Evolutionary conservation across 1,140 invertebrate genomes (phyloP).

Genomic region (Ostrea denselamellosa): DNA sequence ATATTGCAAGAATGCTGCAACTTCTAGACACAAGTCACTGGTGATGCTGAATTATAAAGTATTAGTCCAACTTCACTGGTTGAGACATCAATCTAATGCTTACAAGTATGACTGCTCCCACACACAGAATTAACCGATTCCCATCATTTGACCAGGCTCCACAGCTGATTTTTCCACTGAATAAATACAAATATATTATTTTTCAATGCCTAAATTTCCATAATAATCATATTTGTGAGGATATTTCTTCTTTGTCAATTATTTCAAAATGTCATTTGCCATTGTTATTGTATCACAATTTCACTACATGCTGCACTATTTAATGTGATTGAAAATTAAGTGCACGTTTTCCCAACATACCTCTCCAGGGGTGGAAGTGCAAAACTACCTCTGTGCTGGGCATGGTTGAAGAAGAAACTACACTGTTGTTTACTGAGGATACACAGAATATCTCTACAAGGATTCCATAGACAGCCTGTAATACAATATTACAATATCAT

Average conservation of each 20-base stretch:
- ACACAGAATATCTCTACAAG: conserved; percentile 67
- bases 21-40: no score
- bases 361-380: conserved; percentile 69
- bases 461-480: conserved; percentile 72
- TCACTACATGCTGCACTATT: no score
- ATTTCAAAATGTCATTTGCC: no score
- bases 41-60: no score
- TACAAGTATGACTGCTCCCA: conserved; percentile 70
- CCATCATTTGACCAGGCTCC: conserved; percentile 74
- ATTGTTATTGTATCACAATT: no score
- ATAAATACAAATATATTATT: conserved; percentile 46
- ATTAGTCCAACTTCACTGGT: no score
- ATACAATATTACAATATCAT: background rate
- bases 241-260: no score
- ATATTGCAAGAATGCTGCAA: no score
- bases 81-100: background rate
- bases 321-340: background rate
- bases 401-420: conserved; percentile 68
- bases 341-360: conserved; percentile 46
- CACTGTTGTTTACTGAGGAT: conserved; percentile 68
- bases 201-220: background rate
- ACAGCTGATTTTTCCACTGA: conserved; percentile 72
- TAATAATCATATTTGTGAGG: background rate
- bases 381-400: conserved; percentile 65
- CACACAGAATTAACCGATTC: conserved; percentile 66